Evolutionary conservation across 2,113 vertebrate species (phyloP), one percentile per base, ranked within the genome.

Genomic region (Guaruba guarouba): DNA sequence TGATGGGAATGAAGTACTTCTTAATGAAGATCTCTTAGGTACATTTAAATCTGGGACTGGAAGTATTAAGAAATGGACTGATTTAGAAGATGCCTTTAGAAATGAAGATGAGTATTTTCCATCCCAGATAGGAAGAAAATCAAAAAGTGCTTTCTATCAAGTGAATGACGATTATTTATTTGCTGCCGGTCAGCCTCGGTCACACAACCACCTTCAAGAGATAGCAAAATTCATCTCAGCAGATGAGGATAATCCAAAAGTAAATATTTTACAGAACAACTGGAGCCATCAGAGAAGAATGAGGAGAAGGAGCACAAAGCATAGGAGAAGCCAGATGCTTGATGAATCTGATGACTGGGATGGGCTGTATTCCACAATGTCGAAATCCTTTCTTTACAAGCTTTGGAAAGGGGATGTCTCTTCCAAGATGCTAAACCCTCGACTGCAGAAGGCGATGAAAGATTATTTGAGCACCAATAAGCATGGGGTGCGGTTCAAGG

Each of bases 401-500:
- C 97, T 99, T 68, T 99, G 99, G 99, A 98, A 97, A 78, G 99
- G 99, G 33, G 97, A 98, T 5, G 98, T 98, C 51, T 99, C 99
- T 6, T 97, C 98, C 48, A 98, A 94, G 83, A 99, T 99, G 99
- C 97, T 99, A 88, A 98, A 97, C 70, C 99, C 99, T 48, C 99
- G 99, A 37, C 98, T 99, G 94, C 99, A 99, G 97, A 99, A 98
- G 44, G 99, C 99, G 51, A 98, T 98, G 98, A 98, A 98, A 90
- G 98, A 99, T 89, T 99, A 99, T 74, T 91, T 99, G 93, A 98
- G 92, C 22, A 97, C 98, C 96, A 99, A 99, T 97, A 99, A 99
- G 92, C 99, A 99, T 43, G 98, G 98, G 1, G 99, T 99, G 77
- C 97, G 96, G 87, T 99, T 98, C 97, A 97, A 88, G 57, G 98